Base-by-base conservation (phyloP, 2,797 vertebrate genomes). In the Sarcophilus harrisii region DNA sequence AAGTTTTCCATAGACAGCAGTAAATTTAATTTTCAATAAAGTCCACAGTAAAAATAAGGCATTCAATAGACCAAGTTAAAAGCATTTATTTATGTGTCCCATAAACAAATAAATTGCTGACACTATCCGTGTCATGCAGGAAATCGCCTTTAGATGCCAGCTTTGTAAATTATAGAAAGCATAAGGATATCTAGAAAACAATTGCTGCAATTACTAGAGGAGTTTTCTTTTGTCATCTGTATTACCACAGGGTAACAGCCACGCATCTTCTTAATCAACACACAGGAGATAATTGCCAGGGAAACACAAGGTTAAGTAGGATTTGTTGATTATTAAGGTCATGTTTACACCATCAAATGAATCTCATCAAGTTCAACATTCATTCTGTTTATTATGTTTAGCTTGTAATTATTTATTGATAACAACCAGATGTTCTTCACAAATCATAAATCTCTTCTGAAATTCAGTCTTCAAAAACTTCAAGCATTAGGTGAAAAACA, bases 381-480 rank as follows among this genome's bases (percentile, higher is more conserved):
- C 16, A n/a, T 93, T 49, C 59, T 12, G 81, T 94, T 96, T 73
- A 29, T 12, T 92, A 93, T 60, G 93, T 90, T 81, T 81, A 45
- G 8, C n/a, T 81, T 81, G 45, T 81, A 81, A 45, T 57, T 92
- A 30, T 30, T 45, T 92, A 9, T 58, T 95, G 90, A 92, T 57
- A 24, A 58, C 73, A 81, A 81, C 73, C 73, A 38, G 38, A 66
- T 57, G 73, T 21, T 87, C 57, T 58, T 58, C 55, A 57, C n/a
- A 66, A 93, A 30, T 0, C 28, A 89, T 95, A 96, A 93, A 32
- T 10, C 95, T 92, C 81, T 58, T 62, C 54, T 91, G 30, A 96
- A 96, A 94, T 96, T 93, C 27, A 89, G 1, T 24, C 93, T 58
- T 95, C 49, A 93, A 55, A 92, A 27, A 30, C 57, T 49, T 18